A percentile compares a stretch with the other conserved stretches of the same genome.
These are phyloP conservation scores for Trachelipus rathkii DNA, from an alignment of 1,140 invertebrate species.

Conservation along the genomic window DNA sequence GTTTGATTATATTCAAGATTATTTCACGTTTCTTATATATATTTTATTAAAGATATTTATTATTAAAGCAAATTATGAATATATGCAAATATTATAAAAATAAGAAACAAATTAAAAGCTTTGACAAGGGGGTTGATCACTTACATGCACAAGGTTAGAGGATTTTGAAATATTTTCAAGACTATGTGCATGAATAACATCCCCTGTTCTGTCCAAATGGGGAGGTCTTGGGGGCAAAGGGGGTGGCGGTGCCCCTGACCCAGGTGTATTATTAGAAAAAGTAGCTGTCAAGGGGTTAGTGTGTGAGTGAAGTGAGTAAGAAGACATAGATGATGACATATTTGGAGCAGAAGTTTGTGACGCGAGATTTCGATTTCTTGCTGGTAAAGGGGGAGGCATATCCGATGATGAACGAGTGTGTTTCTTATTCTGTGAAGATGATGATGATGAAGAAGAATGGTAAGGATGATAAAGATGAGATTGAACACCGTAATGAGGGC, in stretches of 20 bases:
- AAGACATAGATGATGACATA: conserved; percentile 15
- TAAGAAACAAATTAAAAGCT: too few species aligned
- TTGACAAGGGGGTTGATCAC: conserved; percentile 8
- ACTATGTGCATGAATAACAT: conserved; percentile 41
- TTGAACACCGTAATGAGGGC: conserved; percentile 35
- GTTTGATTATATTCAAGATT: too few species aligned
- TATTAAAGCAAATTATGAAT: too few species aligned
- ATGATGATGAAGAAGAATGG: background rate
- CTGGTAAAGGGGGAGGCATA: conserved; percentile 45
- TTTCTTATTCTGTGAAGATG: background rate
- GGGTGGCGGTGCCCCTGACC: conserved; percentile 51
- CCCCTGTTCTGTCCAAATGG: conserved; percentile 39
- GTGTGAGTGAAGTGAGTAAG: conserved; percentile 27
- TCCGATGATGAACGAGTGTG: conserved; percentile 38
- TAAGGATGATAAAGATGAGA: conserved; percentile 11
- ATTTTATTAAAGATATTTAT: too few species aligned
- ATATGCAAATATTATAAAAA: too few species aligned
- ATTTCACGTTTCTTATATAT: too few species aligned
- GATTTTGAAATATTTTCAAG: conserved; percentile 44
- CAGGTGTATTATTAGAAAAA: conserved; percentile 47
- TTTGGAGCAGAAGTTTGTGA: conserved; percentile 45
- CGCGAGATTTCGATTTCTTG: conserved; percentile 42
- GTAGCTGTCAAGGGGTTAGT: conserved; percentile 49
- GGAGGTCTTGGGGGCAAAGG: conserved; percentile 58
- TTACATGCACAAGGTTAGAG: conserved; percentile 39